Evolutionary conservation across 1,140 invertebrate species (phyloP), one percentile per base, ranked within the genome.

Genomic region (Leptinotarsa texana): DNA sequence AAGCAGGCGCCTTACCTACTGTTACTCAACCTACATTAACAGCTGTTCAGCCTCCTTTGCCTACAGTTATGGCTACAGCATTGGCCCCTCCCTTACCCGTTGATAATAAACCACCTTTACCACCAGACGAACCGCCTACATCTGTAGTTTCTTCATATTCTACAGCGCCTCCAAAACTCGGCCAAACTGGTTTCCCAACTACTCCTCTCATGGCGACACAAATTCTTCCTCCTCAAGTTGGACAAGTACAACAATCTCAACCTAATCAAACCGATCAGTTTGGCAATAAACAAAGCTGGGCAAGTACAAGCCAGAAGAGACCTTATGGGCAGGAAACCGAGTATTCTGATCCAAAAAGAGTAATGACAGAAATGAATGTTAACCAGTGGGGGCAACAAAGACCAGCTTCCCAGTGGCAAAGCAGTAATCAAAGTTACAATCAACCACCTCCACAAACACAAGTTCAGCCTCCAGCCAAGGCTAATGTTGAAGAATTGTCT

Each of bases 61-160:
- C 87, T 76, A 79, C 84, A 3, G 75, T 86, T 69, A 84, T 87
- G 63, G 77, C 79, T 72, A 73, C 82, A 42, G 48, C 79, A 72
- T 79, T 71, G 67, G 85, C 86, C 63, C 87, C 86, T 33, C 86
- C 87, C 8, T 74, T 86, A 69, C 87, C 88, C n/a, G 80, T 84
- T n/a, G 88, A 83, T 33, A 84, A 78, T 4, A 86, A 88, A 75
- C 88, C 87, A 21, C 88, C 89, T 17, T 88, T 87, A 3, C 87
- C 88, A 22, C 86, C 83, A 63, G 80, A 84, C 62, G 84, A 86
- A 63, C 81, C 83, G 63, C 82, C 75, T 69, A 77, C 66, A 69
- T 33, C 76, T 70, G 21, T 68, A 42, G 42, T 77, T 22, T 17
- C 66, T 8, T 69, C 66, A 4, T 71, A 73, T 33, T 75, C 73